Evolutionary conservation across 2,113 vertebrate genomes (phyloP).

Genomic region (Fregata magnificens): DNA sequence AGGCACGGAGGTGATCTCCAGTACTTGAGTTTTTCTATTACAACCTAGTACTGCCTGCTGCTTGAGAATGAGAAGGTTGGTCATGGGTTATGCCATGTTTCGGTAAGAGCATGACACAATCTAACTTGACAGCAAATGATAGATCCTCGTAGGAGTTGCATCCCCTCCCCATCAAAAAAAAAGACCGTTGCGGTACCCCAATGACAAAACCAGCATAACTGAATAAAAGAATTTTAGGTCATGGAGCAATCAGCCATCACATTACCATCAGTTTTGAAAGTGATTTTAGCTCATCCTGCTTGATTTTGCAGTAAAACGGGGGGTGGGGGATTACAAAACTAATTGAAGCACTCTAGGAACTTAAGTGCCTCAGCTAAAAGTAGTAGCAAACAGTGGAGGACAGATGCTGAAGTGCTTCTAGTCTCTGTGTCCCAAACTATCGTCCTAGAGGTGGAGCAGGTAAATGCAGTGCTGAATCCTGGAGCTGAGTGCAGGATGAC

Average conservation of each 20-base stretch:
- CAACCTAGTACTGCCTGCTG: background rate
- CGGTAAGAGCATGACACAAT: background rate
- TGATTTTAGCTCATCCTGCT: background rate
- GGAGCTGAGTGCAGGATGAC: background rate
- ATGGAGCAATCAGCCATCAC: background rate
- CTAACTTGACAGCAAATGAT: background rate
- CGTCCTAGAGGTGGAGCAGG: background rate
- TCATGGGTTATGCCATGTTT: background rate
- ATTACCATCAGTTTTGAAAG: background rate
- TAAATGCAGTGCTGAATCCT: fast-evolving
- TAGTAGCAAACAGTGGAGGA: background rate
- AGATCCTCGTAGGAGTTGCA: background rate
- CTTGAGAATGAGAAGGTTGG: background rate
- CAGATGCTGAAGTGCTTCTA: background rate
- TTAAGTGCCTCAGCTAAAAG: background rate
- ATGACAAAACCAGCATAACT: background rate
- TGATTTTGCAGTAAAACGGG: no score
- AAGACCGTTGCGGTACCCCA: background rate
- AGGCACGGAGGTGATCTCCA: background rate
- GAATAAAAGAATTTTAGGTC: background rate
- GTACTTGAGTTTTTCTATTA: background rate
- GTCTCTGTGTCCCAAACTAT: background rate
- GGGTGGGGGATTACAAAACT: no score
- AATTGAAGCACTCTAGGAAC: fast-evolving
- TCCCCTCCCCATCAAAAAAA: background rate